Conservation (phyloP, 2,113 vertebrate species). For the Pteruthius melanotis region DNA sequence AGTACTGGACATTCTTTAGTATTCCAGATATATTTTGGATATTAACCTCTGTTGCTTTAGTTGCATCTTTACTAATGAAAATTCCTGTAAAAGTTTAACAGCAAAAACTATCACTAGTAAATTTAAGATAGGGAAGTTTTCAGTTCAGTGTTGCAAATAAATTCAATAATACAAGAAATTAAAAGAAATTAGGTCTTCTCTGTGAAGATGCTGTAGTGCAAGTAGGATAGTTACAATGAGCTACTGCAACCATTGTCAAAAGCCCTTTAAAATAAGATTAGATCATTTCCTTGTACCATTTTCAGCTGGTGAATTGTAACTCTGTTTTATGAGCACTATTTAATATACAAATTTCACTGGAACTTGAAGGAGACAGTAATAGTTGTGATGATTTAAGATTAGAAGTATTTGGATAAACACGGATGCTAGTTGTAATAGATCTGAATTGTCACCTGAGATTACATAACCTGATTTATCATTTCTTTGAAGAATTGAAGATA, state of each 20-base stretch:
- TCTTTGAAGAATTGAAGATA: neutral
- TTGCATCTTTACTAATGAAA: neutral
- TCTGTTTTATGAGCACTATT: conserved; percentile 27
- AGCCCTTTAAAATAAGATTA: conserved; percentile 42
- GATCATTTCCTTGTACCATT: conserved; percentile 6
- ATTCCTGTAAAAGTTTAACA: neutral
- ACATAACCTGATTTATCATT: conserved; percentile 5
- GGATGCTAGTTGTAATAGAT: conserved; percentile 23
- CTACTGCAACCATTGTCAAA: conserved; percentile 25
- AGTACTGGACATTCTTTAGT: neutral
- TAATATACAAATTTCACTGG: conserved; percentile 7
- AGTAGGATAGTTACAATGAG: conserved; percentile 16
- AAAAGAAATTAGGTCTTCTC: neutral
- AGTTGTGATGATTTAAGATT: conserved; percentile 24
- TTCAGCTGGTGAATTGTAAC: neutral
- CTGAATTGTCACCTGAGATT: conserved; percentile 33
- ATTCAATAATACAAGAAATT: conserved; percentile 9
- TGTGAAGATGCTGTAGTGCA: neutral
- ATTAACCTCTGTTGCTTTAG: neutral
- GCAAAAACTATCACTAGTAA: neutral
- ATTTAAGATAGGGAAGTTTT: neutral
- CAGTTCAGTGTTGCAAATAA: neutral
- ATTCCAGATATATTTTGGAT: neutral
- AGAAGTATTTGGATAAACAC: conserved; percentile 17
- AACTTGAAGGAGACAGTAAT: conserved; percentile 27